Conservation (phyloP, 2,113 vertebrate species). For the Pongo pygmaeus region DNA sequence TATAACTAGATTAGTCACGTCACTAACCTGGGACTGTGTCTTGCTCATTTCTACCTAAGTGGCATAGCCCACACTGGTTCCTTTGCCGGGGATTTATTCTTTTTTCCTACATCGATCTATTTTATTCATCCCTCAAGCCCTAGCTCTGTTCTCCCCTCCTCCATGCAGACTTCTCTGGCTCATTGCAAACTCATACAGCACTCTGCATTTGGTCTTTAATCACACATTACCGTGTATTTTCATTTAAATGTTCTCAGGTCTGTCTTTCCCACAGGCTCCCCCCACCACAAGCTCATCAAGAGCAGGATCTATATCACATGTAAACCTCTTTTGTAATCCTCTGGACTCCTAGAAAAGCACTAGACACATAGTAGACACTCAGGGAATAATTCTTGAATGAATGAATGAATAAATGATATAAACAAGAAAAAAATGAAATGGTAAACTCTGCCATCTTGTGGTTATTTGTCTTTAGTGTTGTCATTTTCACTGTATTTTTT, state of each 20-base stretch:
- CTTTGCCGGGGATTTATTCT: constrained; percentile 15
- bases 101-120: neutral
- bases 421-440: constrained; percentile 47
- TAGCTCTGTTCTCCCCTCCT: neutral
- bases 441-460: constrained; percentile 72
- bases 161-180: neutral
- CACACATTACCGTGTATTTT: neutral
- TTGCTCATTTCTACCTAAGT: constrained; percentile 30
- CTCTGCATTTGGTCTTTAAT: neutral
- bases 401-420: constrained; percentile 51
- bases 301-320: neutral
- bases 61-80: neutral
- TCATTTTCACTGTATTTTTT: constrained; percentile 3
- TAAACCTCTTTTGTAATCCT: constrained; percentile 16
- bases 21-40: neutral
- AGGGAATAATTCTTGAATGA: constrained; percentile 46
- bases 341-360: constrained; percentile 4
- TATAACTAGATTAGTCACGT: constrained; percentile 50
- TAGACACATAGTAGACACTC: neutral
- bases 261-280: neutral
- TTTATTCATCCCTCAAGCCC: neutral
- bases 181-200: neutral
- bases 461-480: constrained; percentile 59
- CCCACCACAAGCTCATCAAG: neutral
- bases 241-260: neutral